Evolutionary conservation across 1,140 invertebrate species (phyloP).

Genomic region (Aphidius gifuensis): DNA sequence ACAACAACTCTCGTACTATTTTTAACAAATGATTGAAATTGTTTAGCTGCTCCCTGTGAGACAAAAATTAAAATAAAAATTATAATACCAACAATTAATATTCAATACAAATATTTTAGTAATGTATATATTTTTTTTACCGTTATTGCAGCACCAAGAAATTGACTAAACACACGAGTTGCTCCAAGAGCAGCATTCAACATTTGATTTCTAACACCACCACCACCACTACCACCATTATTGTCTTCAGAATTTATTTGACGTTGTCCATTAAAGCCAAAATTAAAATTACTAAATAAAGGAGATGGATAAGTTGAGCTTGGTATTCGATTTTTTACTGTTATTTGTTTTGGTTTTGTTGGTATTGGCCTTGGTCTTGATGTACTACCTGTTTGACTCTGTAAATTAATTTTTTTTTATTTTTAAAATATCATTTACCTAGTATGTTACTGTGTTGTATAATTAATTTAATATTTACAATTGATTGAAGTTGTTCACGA

Average conservation of each 20-base stretch:
- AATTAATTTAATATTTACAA: constrained; percentile 53
- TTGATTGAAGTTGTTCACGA: constrained; percentile 58
- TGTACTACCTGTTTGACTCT: not conserved
- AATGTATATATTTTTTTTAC: constrained; percentile 43
- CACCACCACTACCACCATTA: constrained; percentile 12
- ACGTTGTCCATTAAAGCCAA: constrained; percentile 22
- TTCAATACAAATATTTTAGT: constrained; percentile 6
- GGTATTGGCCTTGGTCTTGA: constrained; percentile 23
- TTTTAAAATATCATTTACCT: no score
- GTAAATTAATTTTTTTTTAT: no score
- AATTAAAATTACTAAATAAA: constrained; percentile 43
- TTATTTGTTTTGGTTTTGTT: no score
- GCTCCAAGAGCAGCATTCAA: constrained; percentile 69
- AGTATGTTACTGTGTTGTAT: no score
- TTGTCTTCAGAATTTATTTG: constrained; percentile 14
- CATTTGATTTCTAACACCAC: constrained; percentile 59
- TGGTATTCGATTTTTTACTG: constrained; percentile 30
- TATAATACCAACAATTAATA: not conserved
- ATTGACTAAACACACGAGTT: constrained; percentile 69
- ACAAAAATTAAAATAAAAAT: constrained; percentile 28
- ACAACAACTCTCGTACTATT: constrained; percentile 45
- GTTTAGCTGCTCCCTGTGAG: constrained; percentile 53
- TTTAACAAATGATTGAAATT: constrained; percentile 52
- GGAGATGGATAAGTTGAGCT: constrained; percentile 51
- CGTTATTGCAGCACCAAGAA: constrained; percentile 71